Conservation (phyloP, 2,113 vertebrate genomes). For the Excalfactoria chinensis region DNA sequence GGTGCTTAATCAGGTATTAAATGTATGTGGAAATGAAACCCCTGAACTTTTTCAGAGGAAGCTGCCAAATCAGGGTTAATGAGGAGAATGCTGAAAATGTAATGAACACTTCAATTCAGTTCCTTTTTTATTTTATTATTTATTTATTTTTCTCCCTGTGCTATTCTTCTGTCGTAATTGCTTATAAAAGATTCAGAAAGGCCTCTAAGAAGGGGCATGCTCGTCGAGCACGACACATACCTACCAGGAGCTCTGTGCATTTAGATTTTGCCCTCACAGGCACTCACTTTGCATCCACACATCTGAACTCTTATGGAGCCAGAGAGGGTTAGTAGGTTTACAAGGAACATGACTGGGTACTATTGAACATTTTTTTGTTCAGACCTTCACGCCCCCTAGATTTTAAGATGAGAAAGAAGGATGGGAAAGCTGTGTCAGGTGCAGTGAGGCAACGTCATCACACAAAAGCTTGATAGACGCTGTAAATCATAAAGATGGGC, state of each 20-base stretch:
- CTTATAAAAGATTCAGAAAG: constrained; percentile 24
- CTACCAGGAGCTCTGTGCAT: background rate
- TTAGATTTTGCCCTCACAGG: background rate
- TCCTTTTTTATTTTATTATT: too few species aligned
- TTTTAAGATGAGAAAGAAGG: background rate
- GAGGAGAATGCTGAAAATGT: constrained; percentile 15
- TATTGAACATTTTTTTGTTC: background rate
- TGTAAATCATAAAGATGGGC: background rate
- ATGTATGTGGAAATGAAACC: constrained; percentile 9
- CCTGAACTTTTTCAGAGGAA: constrained; percentile 1
- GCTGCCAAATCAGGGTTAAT: constrained; percentile 47
- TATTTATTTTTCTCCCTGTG: background rate
- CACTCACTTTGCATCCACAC: background rate
- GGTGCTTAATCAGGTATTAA: constrained; percentile 49
- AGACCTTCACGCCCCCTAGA: background rate
- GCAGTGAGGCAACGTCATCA: background rate
- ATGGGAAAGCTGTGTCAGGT: background rate
- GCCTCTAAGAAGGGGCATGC: background rate
- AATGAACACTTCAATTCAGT: background rate
- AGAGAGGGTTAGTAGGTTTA: background rate
- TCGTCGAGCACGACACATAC: background rate
- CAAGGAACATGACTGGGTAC: background rate
- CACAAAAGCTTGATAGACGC: background rate
- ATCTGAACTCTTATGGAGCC: background rate
- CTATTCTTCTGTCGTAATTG: background rate